Base-by-base conservation (phyloP, 2,113 vertebrate species). In the Trichechus manatus region DNA sequence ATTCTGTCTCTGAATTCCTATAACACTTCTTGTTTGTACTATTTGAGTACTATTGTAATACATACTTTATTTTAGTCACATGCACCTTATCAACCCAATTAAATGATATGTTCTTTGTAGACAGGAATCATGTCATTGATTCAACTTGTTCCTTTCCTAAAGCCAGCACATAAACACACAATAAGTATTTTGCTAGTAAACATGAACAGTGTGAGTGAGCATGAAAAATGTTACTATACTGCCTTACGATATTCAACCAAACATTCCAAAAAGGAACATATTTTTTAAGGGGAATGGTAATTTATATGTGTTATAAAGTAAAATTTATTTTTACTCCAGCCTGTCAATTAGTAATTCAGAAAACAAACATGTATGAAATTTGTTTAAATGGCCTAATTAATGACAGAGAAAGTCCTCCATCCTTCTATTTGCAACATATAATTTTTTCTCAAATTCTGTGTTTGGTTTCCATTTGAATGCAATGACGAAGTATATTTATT, bases 381-480 rank as follows among this genome's bases (percentile, higher is more conserved):
- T 64, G 59, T 75, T 63, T n/a, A n/a, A 93, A 77, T 79, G 42
- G 33, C 36, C 3, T n/a, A 89, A 81, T 66, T n/a, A 56, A 8
- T 72, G 20, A 29, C 63, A 10, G 44, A 25, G 14, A 1, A 42
- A 42, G 23, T 92, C n/a, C 84, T 93, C 25, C 53, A 31, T 64
- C 81, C 27, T 77, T 94, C 25, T 50, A n/a, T 27, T 50, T 77
- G 39, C 5, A 94, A 20, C 85, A n/a, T 79, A 44, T 36, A 64
- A 27, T 84, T 25, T 9, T 39, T 93, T 80, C 11, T 42, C 70
- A 90, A 81, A 86, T 86, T 95, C 56, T 64, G 6, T 59, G 31
- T 61, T 75, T 47, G 11, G n/a, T 20, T 95, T 93, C 85, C 66
- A 66, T 53, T 92, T 95, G 75, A 89, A 86, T 87, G 63, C 66